Percentiles rank a stretch among this genome's conserved stretches.
Conservation (phyloP, 2,888 invertebrate genomes). For the Physocephala rufipes region DNA sequence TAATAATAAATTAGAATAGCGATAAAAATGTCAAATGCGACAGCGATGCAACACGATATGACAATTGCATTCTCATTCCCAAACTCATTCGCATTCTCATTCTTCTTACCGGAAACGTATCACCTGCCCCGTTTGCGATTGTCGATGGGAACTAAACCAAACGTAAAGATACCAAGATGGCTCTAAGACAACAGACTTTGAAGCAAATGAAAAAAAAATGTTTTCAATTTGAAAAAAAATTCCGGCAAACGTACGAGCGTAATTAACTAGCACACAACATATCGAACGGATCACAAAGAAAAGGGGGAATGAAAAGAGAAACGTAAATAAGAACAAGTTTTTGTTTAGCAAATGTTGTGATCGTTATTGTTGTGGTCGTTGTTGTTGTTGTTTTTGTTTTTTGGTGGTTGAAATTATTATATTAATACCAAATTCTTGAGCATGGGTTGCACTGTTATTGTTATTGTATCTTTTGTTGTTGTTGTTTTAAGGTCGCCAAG, state of each 20-base stretch:
- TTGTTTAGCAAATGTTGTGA: too few relatives aligned
- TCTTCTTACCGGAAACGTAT: neutral
- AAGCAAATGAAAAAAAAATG: neutral
- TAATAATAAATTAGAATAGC: too few relatives aligned
- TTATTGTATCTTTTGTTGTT: constrained; percentile 13
- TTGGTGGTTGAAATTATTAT: too few relatives aligned
- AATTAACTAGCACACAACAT: neutral
- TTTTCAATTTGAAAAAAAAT: constrained; percentile 8
- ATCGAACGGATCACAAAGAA: constrained; percentile 2
- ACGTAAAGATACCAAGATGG: neutral
- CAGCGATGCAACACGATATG: too few relatives aligned
- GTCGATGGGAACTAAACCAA: neutral
- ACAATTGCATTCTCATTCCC: too few relatives aligned
- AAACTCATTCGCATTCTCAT: too few relatives aligned
- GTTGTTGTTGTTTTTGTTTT: constrained; percentile 4
- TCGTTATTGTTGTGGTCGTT: constrained; percentile 1
- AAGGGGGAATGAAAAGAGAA: constrained; percentile 39
- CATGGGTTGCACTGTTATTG: neutral
- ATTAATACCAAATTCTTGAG: too few relatives aligned
- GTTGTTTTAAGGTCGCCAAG: neutral
- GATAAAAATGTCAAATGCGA: too few relatives aligned
- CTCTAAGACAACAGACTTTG: neutral
- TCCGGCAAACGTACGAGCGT: neutral
- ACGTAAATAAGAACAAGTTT: neutral
- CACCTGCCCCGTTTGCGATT: too few relatives aligned